Evolutionary conservation across 2,113 vertebrate species (phyloP).

Genomic region (Zapus hudsonius): DNA sequence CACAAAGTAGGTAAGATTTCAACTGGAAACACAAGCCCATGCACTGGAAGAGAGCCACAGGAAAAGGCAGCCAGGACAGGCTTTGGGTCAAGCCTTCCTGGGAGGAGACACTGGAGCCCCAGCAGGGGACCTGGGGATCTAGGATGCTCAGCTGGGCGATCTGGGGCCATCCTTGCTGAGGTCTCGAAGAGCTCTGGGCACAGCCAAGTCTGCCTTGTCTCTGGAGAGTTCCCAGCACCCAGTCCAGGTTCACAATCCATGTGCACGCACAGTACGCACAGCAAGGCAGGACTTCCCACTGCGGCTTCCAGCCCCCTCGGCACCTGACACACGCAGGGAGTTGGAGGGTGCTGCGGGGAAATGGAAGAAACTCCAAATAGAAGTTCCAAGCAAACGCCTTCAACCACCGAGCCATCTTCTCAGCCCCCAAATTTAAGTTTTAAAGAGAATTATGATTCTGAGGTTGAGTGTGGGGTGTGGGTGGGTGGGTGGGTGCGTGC

Average conservation of each 20-base stretch:
- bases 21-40: background rate
- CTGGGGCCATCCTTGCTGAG: too few relatives aligned
- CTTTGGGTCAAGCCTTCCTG: background rate
- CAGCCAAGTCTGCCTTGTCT: background rate
- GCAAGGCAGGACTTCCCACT: fast-evolving
- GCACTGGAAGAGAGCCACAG: fast-evolving
- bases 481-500: too few relatives aligned
- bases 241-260: background rate
- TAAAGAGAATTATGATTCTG: too few relatives aligned
- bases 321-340: background rate
- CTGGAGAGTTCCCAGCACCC: background rate
- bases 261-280: fast-evolving
- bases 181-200: background rate
- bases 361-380: background rate
- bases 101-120: background rate
- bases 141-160: background rate
- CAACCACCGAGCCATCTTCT: too few relatives aligned
- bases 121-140: too few relatives aligned
- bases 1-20: background rate
- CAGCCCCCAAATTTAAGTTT: too few relatives aligned
- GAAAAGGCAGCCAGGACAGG: background rate
- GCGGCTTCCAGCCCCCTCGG: fast-evolving
- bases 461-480: too few relatives aligned
- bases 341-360: background rate
- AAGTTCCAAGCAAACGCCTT: too few relatives aligned